phyloP scores from a whole-genome alignment of 2,113 vertebrate species.

The Columba livia region DNA sequence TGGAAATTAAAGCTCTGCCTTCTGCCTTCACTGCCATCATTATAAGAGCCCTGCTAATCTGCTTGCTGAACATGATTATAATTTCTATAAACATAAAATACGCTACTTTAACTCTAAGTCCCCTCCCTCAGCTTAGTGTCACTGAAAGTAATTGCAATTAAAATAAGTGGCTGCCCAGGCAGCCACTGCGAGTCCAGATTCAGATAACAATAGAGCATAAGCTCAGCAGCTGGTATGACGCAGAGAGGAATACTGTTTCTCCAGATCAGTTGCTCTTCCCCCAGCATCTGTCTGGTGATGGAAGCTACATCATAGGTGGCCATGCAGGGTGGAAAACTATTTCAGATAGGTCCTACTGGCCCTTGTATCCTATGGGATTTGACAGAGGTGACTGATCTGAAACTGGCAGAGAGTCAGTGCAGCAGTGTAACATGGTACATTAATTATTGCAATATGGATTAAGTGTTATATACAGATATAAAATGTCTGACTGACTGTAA shows the following conservation, averaged over 20 bases:
- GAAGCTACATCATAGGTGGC: background rate
- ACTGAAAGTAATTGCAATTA: conserved; percentile 43
- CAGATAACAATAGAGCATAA: background rate
- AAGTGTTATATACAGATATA: background rate
- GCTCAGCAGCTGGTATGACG: conserved; percentile 13
- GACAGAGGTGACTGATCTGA: conserved; percentile 13
- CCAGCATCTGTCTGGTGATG: background rate
- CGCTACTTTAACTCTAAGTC: background rate
- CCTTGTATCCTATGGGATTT: background rate
- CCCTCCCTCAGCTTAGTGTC: conserved; percentile 16
- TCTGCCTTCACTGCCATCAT: conserved; percentile 46
- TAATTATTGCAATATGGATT: conserved; percentile 1
- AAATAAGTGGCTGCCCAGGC: conserved; percentile 22
- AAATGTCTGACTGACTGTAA: background rate
- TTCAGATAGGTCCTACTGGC: background rate
- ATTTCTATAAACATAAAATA: conserved; percentile 63
- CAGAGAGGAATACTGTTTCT: background rate
- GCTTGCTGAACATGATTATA: conserved; percentile 28
- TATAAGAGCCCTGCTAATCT: conserved; percentile 62
- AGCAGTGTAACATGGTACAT: background rate
- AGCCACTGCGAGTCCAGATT: background rate
- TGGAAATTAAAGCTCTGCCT: conserved; percentile 67
- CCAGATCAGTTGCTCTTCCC: background rate
- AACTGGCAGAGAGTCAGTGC: background rate
- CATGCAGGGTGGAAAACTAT: background rate